A percentile compares a stretch with the other conserved stretches of the same genome.
Evolutionary conservation across 1,140 invertebrate genomes (phyloP).

Genomic region (Drosophila prosaltans): DNA sequence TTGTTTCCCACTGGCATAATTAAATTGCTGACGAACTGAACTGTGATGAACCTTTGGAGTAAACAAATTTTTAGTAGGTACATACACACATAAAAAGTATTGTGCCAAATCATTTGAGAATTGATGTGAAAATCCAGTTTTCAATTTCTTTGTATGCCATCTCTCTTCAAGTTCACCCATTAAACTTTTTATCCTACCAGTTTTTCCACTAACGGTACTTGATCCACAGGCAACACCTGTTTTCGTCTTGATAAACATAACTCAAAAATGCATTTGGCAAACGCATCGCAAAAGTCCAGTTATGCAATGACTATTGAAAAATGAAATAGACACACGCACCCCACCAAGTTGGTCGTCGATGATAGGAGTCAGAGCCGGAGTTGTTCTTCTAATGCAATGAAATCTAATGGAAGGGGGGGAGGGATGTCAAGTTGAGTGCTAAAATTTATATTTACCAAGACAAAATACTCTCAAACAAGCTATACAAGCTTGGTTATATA

Average conservation of each 20-base stretch:
- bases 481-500: conserved; percentile 44
- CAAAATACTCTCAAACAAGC: conserved; percentile 32
- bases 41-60: background rate
- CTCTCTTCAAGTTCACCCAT: conserved; percentile 70
- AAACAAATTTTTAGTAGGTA: background rate
- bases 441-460: conserved; percentile 67
- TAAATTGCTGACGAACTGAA: conserved; percentile 47
- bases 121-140: conserved; percentile 62
- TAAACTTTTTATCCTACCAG: conserved; percentile 63
- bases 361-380: background rate
- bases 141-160: background rate
- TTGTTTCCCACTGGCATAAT: conserved; percentile 50
- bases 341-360: conserved; percentile 23
- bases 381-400: conserved; percentile 63
- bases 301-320: conserved; percentile 71
- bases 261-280: conserved; percentile 71
- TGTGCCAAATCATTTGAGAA: conserved; percentile 13
- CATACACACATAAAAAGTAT: background rate
- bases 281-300: conserved; percentile 78
- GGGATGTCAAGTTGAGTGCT: conserved; percentile 62
- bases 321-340: conserved; percentile 41
- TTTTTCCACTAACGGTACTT: conserved; percentile 68
- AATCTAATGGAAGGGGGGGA: conserved; percentile 40
- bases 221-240: conserved; percentile 61
- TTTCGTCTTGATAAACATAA: conserved; percentile 76